Evolutionary conservation across 2,797 vertebrate genomes (phyloP).

Genomic region (Muscicapa comitata): DNA sequence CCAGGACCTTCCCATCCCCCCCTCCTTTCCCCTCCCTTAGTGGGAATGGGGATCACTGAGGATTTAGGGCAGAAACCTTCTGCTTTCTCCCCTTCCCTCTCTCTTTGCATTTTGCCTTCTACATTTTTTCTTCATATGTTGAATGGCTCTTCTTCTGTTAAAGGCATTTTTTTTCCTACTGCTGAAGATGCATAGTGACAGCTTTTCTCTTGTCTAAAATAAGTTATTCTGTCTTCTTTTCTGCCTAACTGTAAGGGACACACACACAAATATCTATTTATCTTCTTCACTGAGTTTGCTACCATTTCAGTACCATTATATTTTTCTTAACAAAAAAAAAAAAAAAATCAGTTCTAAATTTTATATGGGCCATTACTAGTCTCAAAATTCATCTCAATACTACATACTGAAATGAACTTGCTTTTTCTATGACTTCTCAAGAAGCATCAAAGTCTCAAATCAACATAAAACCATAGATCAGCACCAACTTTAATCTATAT

Average conservation of each 20-base stretch:
- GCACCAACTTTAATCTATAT: not conserved
- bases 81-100: not conserved
- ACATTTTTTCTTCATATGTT: not conserved
- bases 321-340: not conserved
- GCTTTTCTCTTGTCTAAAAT: not conserved
- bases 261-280: not conserved
- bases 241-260: not conserved
- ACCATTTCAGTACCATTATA: not conserved
- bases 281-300: not conserved
- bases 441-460: not conserved
- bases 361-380: not conserved
- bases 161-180: not conserved
- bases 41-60: not conserved
- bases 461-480: not conserved
- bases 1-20: not conserved
- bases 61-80: not conserved
- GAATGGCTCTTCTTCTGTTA: not conserved
- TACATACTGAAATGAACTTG: not conserved
- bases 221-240: not conserved
- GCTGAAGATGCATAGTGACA: not conserved
- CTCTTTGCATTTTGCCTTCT: not conserved
- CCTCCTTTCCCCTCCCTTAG: fast-evolving
- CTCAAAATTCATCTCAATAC: not conserved
- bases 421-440: not conserved
- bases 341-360: not conserved